Evolutionary conservation across 2,113 vertebrate genomes (phyloP), one percentile per base, ranked within the genome.

Genomic region (Gobiocypris rarus): DNA sequence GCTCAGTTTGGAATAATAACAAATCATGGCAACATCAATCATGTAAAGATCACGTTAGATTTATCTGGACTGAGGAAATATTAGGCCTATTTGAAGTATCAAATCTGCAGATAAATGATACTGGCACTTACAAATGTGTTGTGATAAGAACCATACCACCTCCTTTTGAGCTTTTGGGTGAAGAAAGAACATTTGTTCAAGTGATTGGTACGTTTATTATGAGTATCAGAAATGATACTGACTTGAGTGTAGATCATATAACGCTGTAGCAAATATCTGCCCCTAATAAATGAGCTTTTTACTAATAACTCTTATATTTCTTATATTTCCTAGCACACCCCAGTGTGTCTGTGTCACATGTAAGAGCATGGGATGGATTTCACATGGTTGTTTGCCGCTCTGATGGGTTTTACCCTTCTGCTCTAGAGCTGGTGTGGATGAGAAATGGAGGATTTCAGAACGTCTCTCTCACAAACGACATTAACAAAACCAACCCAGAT

Each of bases 371-470:
- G 38, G 75, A 69, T 19, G 75, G 84, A 77, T 14, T 2, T 63
- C 24, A 26, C 15, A 26, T 1, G 5, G 8, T 86, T 19, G 38
- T 89, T 15, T 89, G 89, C 24, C 6, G 6, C 70, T 24, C 75
- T 74, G 59, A 85, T 43, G 31, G 75, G 17, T 86, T 86, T 86
- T 88, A 83, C 52, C 83, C 89, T 24, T 65, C 31, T 56, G 43
- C 28, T 70, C 54, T 87, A 31, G n/a, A 86, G 31, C 87, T 79
- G 76, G 14, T 7, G 38, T 90, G 89, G 87, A 52, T 85, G 26
- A 75, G 48, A 81, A 77, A 86, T 22, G 84, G 75, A 84, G 79
- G 80, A 83, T 28, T 61, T 70, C 74, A 77, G 14, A 88, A 87
- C 13, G 22, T 22, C 63, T 83, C 84, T 24, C 59, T 45, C 56